These are phyloP conservation scores for Hyalella azteca DNA, from an alignment of 2,888 invertebrate genomes.

Conservation along the genomic window DNA sequence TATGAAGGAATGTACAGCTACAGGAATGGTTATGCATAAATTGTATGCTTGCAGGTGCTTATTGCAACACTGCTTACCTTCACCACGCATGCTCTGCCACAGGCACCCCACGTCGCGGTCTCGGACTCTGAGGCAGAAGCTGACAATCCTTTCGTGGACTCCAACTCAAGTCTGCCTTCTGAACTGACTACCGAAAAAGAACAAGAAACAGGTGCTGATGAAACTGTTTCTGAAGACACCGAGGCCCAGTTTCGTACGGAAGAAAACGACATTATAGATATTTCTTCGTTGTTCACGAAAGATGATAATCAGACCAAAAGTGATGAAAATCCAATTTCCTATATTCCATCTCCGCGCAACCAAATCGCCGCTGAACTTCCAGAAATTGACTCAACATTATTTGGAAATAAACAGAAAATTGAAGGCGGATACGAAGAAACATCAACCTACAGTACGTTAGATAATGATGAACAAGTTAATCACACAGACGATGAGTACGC, in stretches of 20 bases:
- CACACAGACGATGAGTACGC: neutral
- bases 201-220: neutral
- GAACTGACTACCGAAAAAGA: neutral
- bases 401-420: no score
- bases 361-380: no score
- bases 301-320: no score
- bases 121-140: neutral
- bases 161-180: neutral
- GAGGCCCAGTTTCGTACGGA: neutral
- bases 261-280: neutral
- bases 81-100: neutral
- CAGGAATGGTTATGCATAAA: no score
- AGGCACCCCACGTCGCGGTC: neutral
- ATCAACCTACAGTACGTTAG: neutral
- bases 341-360: no score
- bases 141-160: neutral
- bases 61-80: neutral
- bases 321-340: no score
- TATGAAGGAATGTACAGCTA: no score
- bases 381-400: no score
- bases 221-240: neutral
- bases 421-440: no score
- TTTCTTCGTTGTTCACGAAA: no score
- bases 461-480: neutral
- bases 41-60: neutral